A percentile compares a stretch with the other conserved stretches of the same genome.
phyloP scores from a whole-genome alignment of 1,140 invertebrate genomes.

The Drosophila kurseongensis region DNA sequence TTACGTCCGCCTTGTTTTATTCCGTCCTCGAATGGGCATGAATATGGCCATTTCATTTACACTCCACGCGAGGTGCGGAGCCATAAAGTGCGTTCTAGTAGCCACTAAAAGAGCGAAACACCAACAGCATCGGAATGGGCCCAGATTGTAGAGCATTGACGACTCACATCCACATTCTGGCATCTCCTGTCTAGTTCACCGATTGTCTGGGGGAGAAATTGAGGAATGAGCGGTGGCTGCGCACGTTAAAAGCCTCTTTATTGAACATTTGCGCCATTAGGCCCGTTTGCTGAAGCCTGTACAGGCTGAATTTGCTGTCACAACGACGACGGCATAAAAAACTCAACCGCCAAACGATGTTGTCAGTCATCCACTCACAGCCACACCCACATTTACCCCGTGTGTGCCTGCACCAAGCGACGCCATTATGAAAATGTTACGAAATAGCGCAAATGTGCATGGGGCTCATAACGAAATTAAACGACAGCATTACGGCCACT shows the following conservation, averaged over 20 bases:
- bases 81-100: constrained; percentile 60
- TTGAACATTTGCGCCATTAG: constrained; percentile 82
- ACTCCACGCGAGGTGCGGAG: constrained; percentile 14
- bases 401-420: constrained; percentile 23
- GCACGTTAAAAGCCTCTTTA: constrained; percentile 81
- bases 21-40: constrained; percentile 40
- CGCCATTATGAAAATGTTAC: constrained; percentile 79
- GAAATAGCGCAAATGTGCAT: constrained; percentile 80
- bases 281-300: constrained; percentile 24
- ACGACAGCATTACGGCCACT: constrained; percentile 43
- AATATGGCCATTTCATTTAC: constrained; percentile 43
- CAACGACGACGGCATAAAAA: constrained; percentile 61
- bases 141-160: constrained; percentile 55
- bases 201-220: constrained; percentile 8
- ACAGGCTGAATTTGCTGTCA: constrained; percentile 30
- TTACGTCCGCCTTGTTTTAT: constrained; percentile 41
- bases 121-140: constrained; percentile 24
- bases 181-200: constrained; percentile 37
- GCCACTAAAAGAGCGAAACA: constrained; percentile 44
- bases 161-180: constrained; percentile 19
- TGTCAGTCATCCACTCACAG: constrained; percentile 58
- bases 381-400: background rate
- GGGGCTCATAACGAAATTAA: constrained; percentile 75
- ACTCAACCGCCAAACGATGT: constrained; percentile 63
- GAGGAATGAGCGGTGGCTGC: constrained; percentile 11